Evolutionary conservation across 2,888 invertebrate genomes (phyloP), one percentile per base, ranked within the genome.

Genomic region (Parelbella ahira): DNA sequence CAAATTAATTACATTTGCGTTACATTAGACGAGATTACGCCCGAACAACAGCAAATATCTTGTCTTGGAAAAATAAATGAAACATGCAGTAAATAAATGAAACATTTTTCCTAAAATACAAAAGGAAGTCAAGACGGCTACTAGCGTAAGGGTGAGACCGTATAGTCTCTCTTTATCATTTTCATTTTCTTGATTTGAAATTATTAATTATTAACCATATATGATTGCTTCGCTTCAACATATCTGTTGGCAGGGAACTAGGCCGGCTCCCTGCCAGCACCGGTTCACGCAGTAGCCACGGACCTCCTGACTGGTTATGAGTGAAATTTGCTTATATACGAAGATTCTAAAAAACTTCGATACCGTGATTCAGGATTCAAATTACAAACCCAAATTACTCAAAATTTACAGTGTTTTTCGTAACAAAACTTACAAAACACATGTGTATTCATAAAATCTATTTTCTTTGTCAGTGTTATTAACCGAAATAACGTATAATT

Each of bases 101-200:
- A n/a, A n/a, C n/a, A 2, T 19, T 24, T 33, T 1, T 9, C 6
- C 20, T 23, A 20, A 41, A 33, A 15, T 5, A 38, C 23, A 54
- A 84, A 83, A 76, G 78, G 70, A 81, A 69, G 84, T 84, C 83
- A 62, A 69, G 78, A 76, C 54, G 80, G 84, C 83, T 84, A 84
- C 84, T 81, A 56, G 59, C 73, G 82, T 79, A 79, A 73, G 75
- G 79, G 58, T 81, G 83, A 83, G 82, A 74, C 78, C 64, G 34
- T n/a, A n/a, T 58, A 58, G 72, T 67, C 80, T 81, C 82, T 77
- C 78, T 82, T 80, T 80, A 74, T 75, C 66, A 70, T 76, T 77
- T 61, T 81, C 27, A 34, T 75, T 50, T 79, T 75, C 73, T 75
- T 73, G 77, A 74, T 77, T 74, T 71, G 75, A 75, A 72, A 74